Percentiles rank a stretch among this genome's conserved stretches.
These are phyloP conservation scores for Drosophila neonasuta DNA, from an alignment of 2,888 invertebrate species.

Conservation along the genomic window DNA sequence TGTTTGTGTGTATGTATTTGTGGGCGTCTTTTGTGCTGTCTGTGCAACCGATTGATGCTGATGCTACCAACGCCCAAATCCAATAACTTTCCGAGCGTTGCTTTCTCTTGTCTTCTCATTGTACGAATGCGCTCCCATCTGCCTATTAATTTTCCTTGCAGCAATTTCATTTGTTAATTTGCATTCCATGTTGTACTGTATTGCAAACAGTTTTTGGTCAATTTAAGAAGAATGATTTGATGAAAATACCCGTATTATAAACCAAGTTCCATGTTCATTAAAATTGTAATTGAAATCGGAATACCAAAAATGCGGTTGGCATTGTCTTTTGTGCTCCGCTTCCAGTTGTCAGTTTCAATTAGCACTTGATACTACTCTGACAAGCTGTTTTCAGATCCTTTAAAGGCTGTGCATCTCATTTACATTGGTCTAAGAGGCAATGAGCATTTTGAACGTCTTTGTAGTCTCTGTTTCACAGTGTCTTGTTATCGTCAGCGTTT, in stretches of 20 bases:
- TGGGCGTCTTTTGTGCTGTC: slow-evolving; percentile 45
- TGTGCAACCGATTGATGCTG: slow-evolving; percentile 67
- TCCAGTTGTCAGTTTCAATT: slow-evolving; percentile 41
- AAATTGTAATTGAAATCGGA: slow-evolving; percentile 35
- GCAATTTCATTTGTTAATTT: slow-evolving; percentile 71
- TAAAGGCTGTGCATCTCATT: slow-evolving; percentile 61
- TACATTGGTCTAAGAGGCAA: slow-evolving; percentile 38
- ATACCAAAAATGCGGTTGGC: slow-evolving; percentile 44
- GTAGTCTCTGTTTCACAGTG: slow-evolving; percentile 26
- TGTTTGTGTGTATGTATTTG: background rate
- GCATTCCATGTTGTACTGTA: slow-evolving; percentile 48
- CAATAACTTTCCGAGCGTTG: slow-evolving; percentile 62
- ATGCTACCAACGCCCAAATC: slow-evolving; percentile 60
- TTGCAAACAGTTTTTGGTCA: slow-evolving; percentile 57
- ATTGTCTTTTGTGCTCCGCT: slow-evolving; percentile 1
- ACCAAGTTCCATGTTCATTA: slow-evolving; percentile 37
- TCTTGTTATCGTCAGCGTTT: slow-evolving; percentile 40
- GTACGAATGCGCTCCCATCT: slow-evolving; percentile 26
- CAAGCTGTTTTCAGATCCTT: slow-evolving; percentile 40
- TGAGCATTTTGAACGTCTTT: slow-evolving; percentile 21
- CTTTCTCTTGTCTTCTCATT: slow-evolving; percentile 17
- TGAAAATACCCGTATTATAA: slow-evolving; percentile 15
- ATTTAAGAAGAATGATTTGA: slow-evolving; percentile 42
- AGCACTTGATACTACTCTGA: slow-evolving; percentile 26
- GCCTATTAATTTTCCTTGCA: slow-evolving; percentile 49